Conservation (phyloP, 2,113 vertebrate genomes). For the Cnemophilus loriae region DNA sequence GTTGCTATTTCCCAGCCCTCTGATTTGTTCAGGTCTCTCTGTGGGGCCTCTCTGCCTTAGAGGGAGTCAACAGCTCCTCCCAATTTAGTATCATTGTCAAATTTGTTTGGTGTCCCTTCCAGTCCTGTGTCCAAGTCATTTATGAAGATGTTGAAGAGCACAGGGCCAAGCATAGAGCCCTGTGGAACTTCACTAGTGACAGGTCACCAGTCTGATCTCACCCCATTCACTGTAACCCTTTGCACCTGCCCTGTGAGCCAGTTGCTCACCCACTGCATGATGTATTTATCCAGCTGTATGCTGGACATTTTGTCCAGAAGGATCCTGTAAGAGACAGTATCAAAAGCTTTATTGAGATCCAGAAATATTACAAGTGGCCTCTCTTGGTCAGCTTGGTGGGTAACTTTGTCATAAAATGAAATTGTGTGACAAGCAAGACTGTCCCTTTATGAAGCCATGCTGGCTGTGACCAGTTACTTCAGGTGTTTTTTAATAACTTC, state of each 20-base stretch:
- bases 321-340: background rate
- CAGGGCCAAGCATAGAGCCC: accelerated
- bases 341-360: background rate
- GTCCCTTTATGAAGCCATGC: background rate
- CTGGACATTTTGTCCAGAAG: background rate
- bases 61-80: background rate
- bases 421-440: background rate
- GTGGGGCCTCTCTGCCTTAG: background rate
- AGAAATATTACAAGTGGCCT: background rate
- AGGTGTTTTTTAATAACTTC: background rate
- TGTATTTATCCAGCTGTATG: background rate
- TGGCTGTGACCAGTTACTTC: background rate
- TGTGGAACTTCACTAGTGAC: background rate
- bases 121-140: background rate
- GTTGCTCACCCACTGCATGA: accelerated
- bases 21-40: background rate
- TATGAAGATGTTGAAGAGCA: background rate
- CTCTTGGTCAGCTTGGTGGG: background rate
- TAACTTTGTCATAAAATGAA: background rate
- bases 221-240: background rate
- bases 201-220: background rate
- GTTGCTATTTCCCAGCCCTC: background rate
- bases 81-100: background rate
- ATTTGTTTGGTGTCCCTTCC: background rate
- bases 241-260: accelerated